phyloP scores from a whole-genome alignment of 2,797 vertebrate genomes.

The Mormyrops boulengeri region DNA sequence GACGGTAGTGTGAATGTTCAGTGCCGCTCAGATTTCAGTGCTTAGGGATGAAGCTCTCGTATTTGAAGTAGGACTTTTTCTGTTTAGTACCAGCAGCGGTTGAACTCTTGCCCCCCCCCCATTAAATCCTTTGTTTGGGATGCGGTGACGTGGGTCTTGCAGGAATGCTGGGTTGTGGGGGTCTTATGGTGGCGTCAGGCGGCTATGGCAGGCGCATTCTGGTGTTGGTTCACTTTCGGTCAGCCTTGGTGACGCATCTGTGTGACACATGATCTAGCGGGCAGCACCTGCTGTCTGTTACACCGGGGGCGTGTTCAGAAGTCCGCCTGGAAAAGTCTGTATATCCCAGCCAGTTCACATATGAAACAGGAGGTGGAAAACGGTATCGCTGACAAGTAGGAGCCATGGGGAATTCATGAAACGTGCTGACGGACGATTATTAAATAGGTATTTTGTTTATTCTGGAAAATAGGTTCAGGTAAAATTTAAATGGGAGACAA shows the following conservation, averaged over 20 bases:
- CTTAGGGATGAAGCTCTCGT: not conserved
- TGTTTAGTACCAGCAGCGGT: not conserved
- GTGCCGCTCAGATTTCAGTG: not conserved
- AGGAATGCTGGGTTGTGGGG: not conserved
- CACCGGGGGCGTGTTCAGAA: not conserved
- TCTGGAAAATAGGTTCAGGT: conserved; percentile 38
- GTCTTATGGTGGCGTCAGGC: not conserved
- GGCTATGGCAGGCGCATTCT: conserved; percentile 44
- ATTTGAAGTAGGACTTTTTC: not conserved
- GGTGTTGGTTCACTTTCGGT: not conserved
- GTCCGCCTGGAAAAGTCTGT: conserved; percentile 18
- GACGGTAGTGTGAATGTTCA: not conserved
- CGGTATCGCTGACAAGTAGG: conserved; percentile 40
- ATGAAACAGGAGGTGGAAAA: conserved; percentile 46
- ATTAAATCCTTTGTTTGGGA: not conserved
- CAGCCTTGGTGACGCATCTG: conserved; percentile 38
- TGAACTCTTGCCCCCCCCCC: not conserved
- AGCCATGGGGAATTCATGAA: conserved; percentile 41
- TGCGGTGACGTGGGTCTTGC: not conserved
- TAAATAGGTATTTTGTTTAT: conserved; percentile 41
- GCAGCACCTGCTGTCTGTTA: not conserved
- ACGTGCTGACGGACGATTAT: conserved; percentile 44
- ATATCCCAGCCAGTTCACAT: conserved; percentile 18
- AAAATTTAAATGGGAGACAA: conserved; percentile 36
- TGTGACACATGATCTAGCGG: conserved; percentile 6